Evolutionary conservation across 1,140 invertebrate species (phyloP).

Genomic region (Rhagoletis zephyria): DNA sequence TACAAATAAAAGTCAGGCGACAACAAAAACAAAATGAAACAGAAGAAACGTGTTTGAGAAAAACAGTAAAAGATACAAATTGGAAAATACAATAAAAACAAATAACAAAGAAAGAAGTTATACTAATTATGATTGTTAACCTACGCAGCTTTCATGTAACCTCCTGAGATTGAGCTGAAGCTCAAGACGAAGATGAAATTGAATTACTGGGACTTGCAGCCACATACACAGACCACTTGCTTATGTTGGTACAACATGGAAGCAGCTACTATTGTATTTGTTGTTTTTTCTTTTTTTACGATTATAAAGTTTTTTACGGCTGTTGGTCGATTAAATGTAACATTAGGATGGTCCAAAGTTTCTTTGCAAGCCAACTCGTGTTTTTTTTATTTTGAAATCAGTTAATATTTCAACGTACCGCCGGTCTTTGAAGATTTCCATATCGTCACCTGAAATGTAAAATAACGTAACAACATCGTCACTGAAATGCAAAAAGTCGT

Average conservation of each 20-base stretch:
- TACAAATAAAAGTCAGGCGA: background rate
- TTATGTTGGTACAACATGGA: background rate
- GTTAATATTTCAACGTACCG: too few relatives aligned
- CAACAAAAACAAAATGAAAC: background rate
- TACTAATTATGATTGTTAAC: constrained; percentile 31
- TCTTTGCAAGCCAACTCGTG: too few relatives aligned
- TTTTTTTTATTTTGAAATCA: too few relatives aligned
- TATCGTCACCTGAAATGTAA: too few relatives aligned
- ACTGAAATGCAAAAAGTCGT: too few relatives aligned
- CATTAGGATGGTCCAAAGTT: too few relatives aligned
- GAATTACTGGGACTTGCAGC: background rate
- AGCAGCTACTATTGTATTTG: constrained; percentile 24
- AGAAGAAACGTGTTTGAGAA: constrained; percentile 9
- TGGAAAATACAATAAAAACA: constrained; percentile 20
- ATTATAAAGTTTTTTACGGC: background rate
- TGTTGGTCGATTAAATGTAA: too few relatives aligned
- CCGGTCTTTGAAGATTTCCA: too few relatives aligned
- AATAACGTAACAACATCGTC: too few relatives aligned
- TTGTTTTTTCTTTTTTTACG: background rate
- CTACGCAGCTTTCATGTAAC: constrained; percentile 12
- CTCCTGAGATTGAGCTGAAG: background rate
- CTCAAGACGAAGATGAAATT: background rate
- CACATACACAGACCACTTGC: background rate
- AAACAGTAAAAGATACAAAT: background rate
- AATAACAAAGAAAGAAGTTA: background rate